A percentile compares a stretch with the other conserved stretches of the same genome.
Conservation (phyloP, 2,113 vertebrate genomes). For the Nanorana parkeri region DNA sequence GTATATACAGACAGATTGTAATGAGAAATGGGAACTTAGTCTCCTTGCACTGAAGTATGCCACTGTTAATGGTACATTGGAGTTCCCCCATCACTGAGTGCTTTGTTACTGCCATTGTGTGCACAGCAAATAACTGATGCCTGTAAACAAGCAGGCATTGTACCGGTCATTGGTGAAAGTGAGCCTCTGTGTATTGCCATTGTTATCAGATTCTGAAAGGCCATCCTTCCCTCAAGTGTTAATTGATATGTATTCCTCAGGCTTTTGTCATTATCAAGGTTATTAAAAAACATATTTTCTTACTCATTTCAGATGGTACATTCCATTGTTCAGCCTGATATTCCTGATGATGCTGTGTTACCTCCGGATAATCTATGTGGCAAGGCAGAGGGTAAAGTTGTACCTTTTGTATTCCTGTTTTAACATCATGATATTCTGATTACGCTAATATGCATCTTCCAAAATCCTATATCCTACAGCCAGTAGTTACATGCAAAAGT, state of each 20-base stretch:
- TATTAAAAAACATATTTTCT: conserved; percentile 10
- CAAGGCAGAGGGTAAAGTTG: conserved; percentile 76
- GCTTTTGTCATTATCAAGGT: background rate
- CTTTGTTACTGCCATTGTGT: no score
- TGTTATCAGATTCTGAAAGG: background rate
- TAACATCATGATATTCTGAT: background rate
- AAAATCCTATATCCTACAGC: no score
- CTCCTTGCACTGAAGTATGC: no score
- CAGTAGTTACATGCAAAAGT: no score
- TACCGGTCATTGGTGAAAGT: no score
- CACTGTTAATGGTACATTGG: no score
- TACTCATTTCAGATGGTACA: conserved; percentile 73
- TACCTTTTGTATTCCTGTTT: background rate
- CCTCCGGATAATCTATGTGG: conserved; percentile 80
- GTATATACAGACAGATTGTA: no score
- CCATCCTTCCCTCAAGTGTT: background rate
- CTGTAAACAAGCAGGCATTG: no score
- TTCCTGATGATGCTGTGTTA: conserved; percentile 83
- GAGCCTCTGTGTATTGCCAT: background rate
- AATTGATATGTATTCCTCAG: background rate
- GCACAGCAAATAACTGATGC: no score
- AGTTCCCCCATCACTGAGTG: no score
- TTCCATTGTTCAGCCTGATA: conserved; percentile 82
- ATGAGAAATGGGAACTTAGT: no score
- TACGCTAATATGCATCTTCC: no score